Conservation (phyloP, 2,888 invertebrate genomes). For the Noctua comes region DNA sequence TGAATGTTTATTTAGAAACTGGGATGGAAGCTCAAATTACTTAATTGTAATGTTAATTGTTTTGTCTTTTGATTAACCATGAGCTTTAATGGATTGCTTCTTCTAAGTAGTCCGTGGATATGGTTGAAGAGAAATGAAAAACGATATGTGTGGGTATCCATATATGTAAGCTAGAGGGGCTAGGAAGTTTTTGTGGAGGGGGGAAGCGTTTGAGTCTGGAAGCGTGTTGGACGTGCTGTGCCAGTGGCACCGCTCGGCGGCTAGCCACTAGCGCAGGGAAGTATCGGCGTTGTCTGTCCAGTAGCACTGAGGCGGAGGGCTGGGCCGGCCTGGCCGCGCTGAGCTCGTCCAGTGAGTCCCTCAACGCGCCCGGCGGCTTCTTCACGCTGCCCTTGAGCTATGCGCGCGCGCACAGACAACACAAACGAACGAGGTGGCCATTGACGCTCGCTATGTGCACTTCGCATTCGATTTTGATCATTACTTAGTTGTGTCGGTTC, state of each 20-base stretch:
- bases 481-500: constrained; percentile 65
- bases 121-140: constrained; percentile 12
- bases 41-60: constrained; percentile 1
- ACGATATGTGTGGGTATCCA: constrained; percentile 12
- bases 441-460: constrained; percentile 83
- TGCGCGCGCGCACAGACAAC: constrained; percentile 94
- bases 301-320: constrained; percentile 82
- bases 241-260: constrained; percentile 15
- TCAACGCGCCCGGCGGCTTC: constrained; percentile 91
- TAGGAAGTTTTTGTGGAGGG: constrained; percentile 16
- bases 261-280: constrained; percentile 39
- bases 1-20: constrained; percentile 20
- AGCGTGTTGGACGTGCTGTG: constrained; percentile 17
- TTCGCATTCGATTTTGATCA: constrained; percentile 73
- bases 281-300: constrained; percentile 71
- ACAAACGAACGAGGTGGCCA: constrained; percentile 95
- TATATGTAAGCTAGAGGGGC: constrained; percentile 5
- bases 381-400: constrained; percentile 94
- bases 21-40: background rate
- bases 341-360: constrained; percentile 92
- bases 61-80: constrained; percentile 9
- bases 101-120: constrained; percentile 9
- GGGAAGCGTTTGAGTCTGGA: constrained; percentile 8
- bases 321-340: constrained; percentile 83
- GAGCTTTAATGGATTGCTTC: background rate